Evolutionary conservation across 2,797 vertebrate species (phyloP).

Genomic region (Fratercula arctica): DNA sequence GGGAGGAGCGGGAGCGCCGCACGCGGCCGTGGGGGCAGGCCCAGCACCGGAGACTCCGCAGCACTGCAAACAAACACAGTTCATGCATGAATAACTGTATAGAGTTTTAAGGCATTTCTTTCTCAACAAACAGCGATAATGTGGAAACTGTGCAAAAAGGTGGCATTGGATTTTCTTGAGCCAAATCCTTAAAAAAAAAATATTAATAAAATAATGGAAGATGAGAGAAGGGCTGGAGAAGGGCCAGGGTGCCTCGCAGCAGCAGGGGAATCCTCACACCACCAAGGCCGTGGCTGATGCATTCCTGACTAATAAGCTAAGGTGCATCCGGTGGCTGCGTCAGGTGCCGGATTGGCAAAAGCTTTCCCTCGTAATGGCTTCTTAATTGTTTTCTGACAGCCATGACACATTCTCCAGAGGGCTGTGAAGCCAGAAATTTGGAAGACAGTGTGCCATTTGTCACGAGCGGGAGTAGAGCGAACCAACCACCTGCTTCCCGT

Average conservation of each 20-base stretch:
- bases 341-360: neutral
- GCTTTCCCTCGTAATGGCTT: neutral
- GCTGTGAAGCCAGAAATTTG: neutral
- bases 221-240: neutral
- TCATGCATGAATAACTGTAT: rapidly evolving
- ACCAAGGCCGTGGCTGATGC: neutral
- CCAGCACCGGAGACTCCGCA: neutral
- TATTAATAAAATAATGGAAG: neutral
- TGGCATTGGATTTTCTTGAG: neutral
- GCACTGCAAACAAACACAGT: neutral
- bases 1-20: neutral
- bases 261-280: neutral
- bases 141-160: neutral
- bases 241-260: neutral
- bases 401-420: neutral
- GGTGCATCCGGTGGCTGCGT: neutral
- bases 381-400: slow-evolving; percentile 14
- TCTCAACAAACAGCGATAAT: neutral
- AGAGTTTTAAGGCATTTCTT: neutral
- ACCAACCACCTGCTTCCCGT: neutral
- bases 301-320: neutral
- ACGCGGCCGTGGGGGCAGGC: neutral
- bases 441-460: neutral
- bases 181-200: neutral
- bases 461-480: neutral